These are phyloP conservation scores for Hemibagrus guttatus DNA, from an alignment of 2,797 vertebrate species.

Conservation along the genomic window DNA sequence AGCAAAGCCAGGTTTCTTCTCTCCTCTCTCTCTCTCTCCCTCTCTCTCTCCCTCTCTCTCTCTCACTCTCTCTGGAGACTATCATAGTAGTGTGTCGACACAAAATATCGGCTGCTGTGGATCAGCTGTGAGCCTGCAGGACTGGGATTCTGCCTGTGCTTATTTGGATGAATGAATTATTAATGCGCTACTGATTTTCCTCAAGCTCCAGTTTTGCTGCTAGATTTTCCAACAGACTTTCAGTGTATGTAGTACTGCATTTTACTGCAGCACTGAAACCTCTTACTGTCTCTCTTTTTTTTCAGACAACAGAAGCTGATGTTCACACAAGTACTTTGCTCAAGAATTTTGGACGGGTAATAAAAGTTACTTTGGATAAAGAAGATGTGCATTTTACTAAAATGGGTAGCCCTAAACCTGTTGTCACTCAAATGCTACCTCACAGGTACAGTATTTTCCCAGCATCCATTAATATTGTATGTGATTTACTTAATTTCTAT, in stretches of 20 bases:
- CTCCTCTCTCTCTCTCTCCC: neutral
- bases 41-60: constrained; percentile 16
- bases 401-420: constrained; percentile 92
- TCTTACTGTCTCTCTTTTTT: constrained; percentile 57
- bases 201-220: constrained; percentile 56
- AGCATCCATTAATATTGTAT: constrained; percentile 75
- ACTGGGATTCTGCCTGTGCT: constrained; percentile 60
- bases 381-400: constrained; percentile 91
- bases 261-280: neutral
- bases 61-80: constrained; percentile 58
- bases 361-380: constrained; percentile 83
- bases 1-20: constrained; percentile 43
- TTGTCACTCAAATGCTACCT: constrained; percentile 87
- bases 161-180: constrained; percentile 74
- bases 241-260: constrained; percentile 28
- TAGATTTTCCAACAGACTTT: constrained; percentile 19
- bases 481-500: neutral
- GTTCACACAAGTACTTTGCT: constrained; percentile 63
- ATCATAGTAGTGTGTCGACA: constrained; percentile 59
- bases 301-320: constrained; percentile 66
- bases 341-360: constrained; percentile 71
- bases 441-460: constrained; percentile 82
- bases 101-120: constrained; percentile 64
- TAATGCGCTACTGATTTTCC: constrained; percentile 67
- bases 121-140: constrained; percentile 63